These are phyloP conservation scores for Mus spicilegus DNA, from an alignment of 2,113 vertebrate species.

Conservation along the genomic window DNA sequence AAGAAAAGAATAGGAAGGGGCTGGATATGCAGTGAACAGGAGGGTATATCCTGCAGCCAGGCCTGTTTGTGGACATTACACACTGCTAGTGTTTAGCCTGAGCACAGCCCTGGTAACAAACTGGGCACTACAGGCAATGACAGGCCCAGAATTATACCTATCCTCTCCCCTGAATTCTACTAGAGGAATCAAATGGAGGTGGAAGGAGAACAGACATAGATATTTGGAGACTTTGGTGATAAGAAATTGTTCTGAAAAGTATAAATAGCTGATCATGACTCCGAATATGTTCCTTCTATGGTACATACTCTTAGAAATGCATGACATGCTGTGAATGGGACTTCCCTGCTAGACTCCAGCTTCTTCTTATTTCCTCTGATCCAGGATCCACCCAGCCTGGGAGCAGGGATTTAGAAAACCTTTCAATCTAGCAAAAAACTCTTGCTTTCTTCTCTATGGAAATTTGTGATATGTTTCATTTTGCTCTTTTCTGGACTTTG, in stretches of 20 bases:
- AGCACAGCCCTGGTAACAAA: neutral
- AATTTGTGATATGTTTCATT: neutral
- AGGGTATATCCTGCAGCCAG: neutral
- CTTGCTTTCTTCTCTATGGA: neutral
- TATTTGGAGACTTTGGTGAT: constrained; percentile 56
- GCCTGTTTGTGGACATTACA: constrained; percentile 2
- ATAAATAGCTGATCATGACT: neutral
- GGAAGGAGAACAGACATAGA: constrained; percentile 16
- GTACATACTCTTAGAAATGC: constrained; percentile 32
- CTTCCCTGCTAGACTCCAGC: neutral
- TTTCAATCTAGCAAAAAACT: neutral
- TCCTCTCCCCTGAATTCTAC: constrained; percentile 7
- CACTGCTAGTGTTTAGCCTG: constrained; percentile 26
- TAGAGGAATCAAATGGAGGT: neutral
- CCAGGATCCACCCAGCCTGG: neutral
- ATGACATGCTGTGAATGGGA: neutral
- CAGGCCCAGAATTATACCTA: neutral
- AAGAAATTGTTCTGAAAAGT: constrained; percentile 31
- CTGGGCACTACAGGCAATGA: neutral
- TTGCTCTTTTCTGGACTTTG: neutral
- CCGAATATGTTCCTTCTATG: neutral
- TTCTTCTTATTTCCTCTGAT: neutral
- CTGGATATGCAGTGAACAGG: neutral
- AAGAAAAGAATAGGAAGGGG: neutral
- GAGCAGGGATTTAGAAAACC: neutral